Conservation (phyloP, 2,888 invertebrate genomes). For the Plebejus argus region DNA sequence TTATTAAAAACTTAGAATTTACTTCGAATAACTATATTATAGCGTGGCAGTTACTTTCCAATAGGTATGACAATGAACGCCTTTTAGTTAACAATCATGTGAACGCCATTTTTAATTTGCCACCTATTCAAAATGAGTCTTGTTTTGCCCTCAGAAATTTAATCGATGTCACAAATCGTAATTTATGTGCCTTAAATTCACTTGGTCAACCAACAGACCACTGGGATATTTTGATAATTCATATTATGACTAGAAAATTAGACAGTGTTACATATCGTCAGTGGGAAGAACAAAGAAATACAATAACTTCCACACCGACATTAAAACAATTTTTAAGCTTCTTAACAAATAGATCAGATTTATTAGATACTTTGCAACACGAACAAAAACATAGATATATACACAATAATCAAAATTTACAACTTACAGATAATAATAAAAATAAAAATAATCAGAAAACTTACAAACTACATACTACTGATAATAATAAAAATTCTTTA, state of each 20-base stretch:
- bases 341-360: neutral
- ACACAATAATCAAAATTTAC: no score
- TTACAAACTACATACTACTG: neutral
- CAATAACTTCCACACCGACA: no score
- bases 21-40: slow-evolving; percentile 35
- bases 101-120: slow-evolving; percentile 11
- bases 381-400: slow-evolving; percentile 21
- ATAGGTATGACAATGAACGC: slow-evolving; percentile 37
- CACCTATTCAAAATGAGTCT: slow-evolving; percentile 29
- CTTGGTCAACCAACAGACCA: slow-evolving; percentile 36
- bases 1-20: slow-evolving; percentile 40
- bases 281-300: neutral
- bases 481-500: no score
- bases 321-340: neutral
- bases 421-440: no score
- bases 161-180: slow-evolving; percentile 35
- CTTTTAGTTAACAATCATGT: slow-evolving; percentile 35
- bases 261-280: neutral
- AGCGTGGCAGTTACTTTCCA: slow-evolving; percentile 39
- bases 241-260: neutral
- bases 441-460: neutral
- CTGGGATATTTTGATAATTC: slow-evolving; percentile 7
- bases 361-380: slow-evolving; percentile 27
- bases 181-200: slow-evolving; percentile 38
- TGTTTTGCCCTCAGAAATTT: slow-evolving; percentile 24